Conservation (phyloP, 2,113 vertebrate species). For the Seriola rivoliana region DNA sequence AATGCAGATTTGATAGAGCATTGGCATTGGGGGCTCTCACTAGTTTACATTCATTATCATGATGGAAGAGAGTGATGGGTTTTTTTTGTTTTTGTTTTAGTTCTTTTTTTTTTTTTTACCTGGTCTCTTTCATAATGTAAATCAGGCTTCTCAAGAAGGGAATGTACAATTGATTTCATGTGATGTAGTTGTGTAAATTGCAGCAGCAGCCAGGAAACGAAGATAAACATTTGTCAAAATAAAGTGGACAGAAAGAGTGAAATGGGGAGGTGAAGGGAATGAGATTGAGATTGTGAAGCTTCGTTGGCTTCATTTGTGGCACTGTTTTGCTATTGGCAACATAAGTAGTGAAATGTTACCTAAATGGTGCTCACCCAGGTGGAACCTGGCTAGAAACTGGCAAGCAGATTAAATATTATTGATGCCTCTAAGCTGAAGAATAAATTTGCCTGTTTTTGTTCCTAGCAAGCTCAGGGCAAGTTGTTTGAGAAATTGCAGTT, state of each 20-base stretch:
- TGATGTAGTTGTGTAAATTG: slow-evolving; percentile 67
- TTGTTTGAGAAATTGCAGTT: slow-evolving; percentile 46
- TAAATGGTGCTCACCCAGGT: slow-evolving; percentile 49
- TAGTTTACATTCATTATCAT: slow-evolving; percentile 76
- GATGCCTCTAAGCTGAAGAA: slow-evolving; percentile 47
- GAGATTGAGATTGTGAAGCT: slow-evolving; percentile 34
- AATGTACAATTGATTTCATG: slow-evolving; percentile 65
- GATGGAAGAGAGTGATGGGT: slow-evolving; percentile 52
- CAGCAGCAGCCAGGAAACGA: slow-evolving; percentile 30
- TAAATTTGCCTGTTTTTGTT: slow-evolving; percentile 54
- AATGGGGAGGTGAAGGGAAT: slow-evolving; percentile 3
- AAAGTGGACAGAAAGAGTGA: slow-evolving; percentile 29
- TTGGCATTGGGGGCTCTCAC: slow-evolving; percentile 36
- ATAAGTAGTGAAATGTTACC: slow-evolving; percentile 49
- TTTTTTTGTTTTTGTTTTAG: slow-evolving; percentile 7
- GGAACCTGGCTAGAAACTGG: slow-evolving; percentile 51
- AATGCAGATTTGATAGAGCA: slow-evolving; percentile 84
- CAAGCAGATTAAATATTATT: slow-evolving; percentile 55
- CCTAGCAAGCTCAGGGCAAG: slow-evolving; percentile 33
- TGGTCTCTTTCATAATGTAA: slow-evolving; percentile 49
- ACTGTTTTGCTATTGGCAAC: slow-evolving; percentile 32
- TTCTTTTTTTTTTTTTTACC: slow-evolving; percentile 20
- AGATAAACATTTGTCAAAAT: slow-evolving; percentile 63
- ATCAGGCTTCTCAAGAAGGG: slow-evolving; percentile 62
- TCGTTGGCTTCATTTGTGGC: slow-evolving; percentile 47